A percentile compares a stretch with the other conserved stretches of the same genome.
Conservation (phyloP, 2,797 vertebrate species). For the Propithecus perrieri region DNA sequence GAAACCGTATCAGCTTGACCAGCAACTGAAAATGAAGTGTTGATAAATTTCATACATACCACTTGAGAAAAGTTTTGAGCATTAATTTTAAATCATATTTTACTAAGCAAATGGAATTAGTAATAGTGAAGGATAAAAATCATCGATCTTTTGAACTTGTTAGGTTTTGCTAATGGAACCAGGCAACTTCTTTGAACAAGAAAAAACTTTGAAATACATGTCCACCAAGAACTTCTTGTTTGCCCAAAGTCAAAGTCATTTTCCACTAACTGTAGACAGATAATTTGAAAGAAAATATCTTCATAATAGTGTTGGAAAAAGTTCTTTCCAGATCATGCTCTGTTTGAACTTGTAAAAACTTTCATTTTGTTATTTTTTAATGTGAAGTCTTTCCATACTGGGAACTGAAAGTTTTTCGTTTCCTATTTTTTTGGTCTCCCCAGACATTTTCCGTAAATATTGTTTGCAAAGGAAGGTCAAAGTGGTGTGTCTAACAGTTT, state of each 20-base stretch:
- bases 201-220: neutral
- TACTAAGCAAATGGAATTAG: conserved; percentile 44
- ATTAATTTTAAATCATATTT: conserved; percentile 46
- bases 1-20: neutral
- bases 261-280: neutral
- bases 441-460: neutral
- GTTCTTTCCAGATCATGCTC: neutral
- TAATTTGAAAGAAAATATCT: neutral
- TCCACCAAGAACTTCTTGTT: neutral
- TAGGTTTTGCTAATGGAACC: conserved; percentile 6
- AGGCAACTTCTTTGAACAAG: conserved; percentile 40
- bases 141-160: neutral
- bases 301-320: neutral
- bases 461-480: neutral
- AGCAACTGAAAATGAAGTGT: neutral
- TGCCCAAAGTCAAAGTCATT: conserved; percentile 1
- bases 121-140: neutral
- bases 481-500: neutral
- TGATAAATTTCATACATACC: neutral
- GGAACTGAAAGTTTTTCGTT: neutral
- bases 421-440: neutral
- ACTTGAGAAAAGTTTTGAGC: conserved; percentile 14
- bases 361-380: neutral
- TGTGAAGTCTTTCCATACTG: neutral
- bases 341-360: neutral